Base-by-base conservation (phyloP, 2,888 invertebrate genomes). In the Macrosoma leucophasiata region DNA sequence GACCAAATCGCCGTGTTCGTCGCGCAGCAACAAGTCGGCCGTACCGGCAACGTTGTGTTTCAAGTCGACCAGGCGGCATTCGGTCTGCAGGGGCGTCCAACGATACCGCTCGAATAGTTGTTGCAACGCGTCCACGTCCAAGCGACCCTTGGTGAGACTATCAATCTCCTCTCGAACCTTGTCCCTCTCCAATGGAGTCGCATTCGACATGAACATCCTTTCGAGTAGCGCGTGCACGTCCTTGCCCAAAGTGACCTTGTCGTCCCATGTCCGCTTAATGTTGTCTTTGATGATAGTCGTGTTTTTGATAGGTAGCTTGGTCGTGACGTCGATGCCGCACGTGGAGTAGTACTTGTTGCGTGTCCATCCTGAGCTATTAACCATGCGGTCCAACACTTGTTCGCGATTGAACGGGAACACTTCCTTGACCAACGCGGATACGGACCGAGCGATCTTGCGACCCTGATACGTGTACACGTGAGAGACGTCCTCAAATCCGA, bases 161-260 rank as follows among this genome's bases (percentile, higher is more conserved):
- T 13, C 8, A 14, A 13, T 13, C n/a, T 13, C 13, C 3, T n/a
- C 13, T 14, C 25, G 14, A 26, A 23, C 23, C 23, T 14, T n/a
- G 14, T 26, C 25, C n/a, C 4, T 26, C 25, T 26, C 13, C 15
- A 13, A n/a, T n/a, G 15, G 15, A 14, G 13, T 26, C 15, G 13
- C 15, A 26, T 14, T 15, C 26, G n/a, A 9, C n/a, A 13, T 26
- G 15, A 26, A 26, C 15, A 26, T 10, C 15, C 26, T 8, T 14
- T 26, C 26, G 9, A 26, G 26, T 15, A 26, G 26, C n/a, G 26
- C 26, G 26, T 26, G 26, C 26, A 26, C 26, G n/a, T 26, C 9
- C 26, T 15, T 26, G 26, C 26, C 26, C 26, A 26, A 14, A 9
- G 13, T 9, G 15, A 26, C 26, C 14, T 26, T 26, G 26, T 26